phyloP scores from a whole-genome alignment of 1,140 invertebrate genomes.

The Stegodyphus dumicola region DNA sequence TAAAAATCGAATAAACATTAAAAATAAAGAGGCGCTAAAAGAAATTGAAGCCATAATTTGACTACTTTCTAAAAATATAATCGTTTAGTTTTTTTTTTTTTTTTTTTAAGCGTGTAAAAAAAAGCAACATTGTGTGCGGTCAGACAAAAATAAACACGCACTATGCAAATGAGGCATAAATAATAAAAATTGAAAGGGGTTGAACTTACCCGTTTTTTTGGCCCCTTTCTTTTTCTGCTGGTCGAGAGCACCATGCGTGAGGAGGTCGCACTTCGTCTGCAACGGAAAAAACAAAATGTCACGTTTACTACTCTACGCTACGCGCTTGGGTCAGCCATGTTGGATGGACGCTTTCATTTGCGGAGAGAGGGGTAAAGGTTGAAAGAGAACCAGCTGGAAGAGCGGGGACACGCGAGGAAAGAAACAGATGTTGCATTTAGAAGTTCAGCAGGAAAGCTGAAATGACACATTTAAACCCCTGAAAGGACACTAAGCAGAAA shows the following conservation, averaged over 20 bases:
- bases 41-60: too few species aligned
- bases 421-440: constrained; percentile 54
- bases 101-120: neutral
- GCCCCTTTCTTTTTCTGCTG: constrained; percentile 58
- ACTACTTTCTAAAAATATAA: too few species aligned
- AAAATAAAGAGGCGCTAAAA: too few species aligned
- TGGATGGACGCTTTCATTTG: constrained; percentile 52
- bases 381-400: constrained; percentile 41
- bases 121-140: neutral
- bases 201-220: constrained; percentile 55
- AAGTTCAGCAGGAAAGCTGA: constrained; percentile 17
- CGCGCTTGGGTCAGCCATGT: constrained; percentile 41
- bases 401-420: neutral
- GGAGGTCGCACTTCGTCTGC: constrained; percentile 57
- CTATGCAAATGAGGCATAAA: neutral
- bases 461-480: neutral
- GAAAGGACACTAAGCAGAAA: neutral
- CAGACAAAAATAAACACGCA: neutral
- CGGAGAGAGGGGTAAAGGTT: constrained; percentile 32
- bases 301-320: constrained; percentile 54
- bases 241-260: constrained; percentile 56
- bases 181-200: neutral
- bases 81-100: too few species aligned
- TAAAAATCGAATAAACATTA: too few species aligned
- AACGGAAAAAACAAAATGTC: constrained; percentile 61